A percentile compares a stretch with the other conserved stretches of the same genome.
These are phyloP conservation scores for Tenthredo mesomela DNA, from an alignment of 2,888 invertebrate species.

Conservation along the genomic window DNA sequence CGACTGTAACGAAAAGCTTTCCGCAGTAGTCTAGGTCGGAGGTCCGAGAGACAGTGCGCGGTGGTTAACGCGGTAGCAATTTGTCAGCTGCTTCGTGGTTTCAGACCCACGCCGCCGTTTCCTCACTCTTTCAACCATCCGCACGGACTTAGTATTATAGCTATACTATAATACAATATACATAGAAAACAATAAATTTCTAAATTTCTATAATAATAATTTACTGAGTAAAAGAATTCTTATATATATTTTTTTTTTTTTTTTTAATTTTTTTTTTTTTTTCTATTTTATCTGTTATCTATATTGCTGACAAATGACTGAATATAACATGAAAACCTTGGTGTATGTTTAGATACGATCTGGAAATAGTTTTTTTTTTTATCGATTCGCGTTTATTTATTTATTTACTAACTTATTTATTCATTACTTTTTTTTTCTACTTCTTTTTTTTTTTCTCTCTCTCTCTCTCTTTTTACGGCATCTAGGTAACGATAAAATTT, in stretches of 20 bases:
- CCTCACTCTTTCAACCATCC: neutral
- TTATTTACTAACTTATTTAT: neutral
- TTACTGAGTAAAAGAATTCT: neutral
- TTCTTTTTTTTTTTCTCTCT: neutral
- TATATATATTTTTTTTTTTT: neutral
- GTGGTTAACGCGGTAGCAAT: slow-evolving; percentile 43
- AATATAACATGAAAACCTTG: neutral
- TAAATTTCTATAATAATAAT: neutral
- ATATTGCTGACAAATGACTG: neutral
- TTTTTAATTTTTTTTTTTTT: neutral
- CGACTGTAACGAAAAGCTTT: slow-evolving; percentile 32
- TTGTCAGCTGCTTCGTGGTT: slow-evolving; percentile 47
- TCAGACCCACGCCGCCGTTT: slow-evolving; percentile 3
- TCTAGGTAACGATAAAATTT: neutral
- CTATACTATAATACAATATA: no score
- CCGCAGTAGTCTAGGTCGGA: slow-evolving; percentile 38
- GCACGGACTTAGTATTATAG: neutral
- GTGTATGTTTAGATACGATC: neutral
- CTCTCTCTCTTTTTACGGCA: neutral
- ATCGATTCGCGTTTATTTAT: slow-evolving; percentile 24
- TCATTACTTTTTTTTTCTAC: no score
- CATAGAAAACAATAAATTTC: neutral
- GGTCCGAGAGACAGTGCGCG: slow-evolving; percentile 25
- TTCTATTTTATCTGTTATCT: neutral
- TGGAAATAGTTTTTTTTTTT: neutral